Conservation (phyloP, 2,888 invertebrate species). For the Megaustenia siamemsis region DNA sequence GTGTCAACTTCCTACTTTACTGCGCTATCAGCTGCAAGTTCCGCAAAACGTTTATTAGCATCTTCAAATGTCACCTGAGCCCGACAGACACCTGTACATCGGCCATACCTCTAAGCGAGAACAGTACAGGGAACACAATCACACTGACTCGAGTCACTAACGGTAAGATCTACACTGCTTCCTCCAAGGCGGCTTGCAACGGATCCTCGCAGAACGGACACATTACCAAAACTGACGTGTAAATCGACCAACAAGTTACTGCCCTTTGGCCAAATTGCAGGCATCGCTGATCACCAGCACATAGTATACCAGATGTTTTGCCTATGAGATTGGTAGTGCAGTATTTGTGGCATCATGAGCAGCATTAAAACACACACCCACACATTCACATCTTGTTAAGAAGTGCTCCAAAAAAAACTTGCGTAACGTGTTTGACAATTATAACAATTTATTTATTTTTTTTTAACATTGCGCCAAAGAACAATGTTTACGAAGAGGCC, state of each 20-base stretch:
- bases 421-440: no score
- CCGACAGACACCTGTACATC: conserved; percentile 56
- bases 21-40: conserved; percentile 64
- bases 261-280: no score
- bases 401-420: no score
- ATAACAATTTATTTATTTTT: no score
- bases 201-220: conserved; percentile 55
- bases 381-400: no score
- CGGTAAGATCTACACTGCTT: conserved; percentile 47
- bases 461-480: no score
- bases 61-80: conserved; percentile 55
- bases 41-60: conserved; percentile 57
- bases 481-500: no score
- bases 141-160: conserved; percentile 15
- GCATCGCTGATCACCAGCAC: no score
- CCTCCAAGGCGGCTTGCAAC: conserved; percentile 52
- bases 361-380: no score
- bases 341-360: no score
- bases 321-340: no score
- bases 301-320: no score
- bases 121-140: conserved; percentile 55
- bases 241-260: not conserved
- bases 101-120: conserved; percentile 58
- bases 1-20: conserved; percentile 64
- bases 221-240: conserved; percentile 41